Conservation (phyloP, 1,140 invertebrate genomes). For the Muscidifurax raptorellus region DNA sequence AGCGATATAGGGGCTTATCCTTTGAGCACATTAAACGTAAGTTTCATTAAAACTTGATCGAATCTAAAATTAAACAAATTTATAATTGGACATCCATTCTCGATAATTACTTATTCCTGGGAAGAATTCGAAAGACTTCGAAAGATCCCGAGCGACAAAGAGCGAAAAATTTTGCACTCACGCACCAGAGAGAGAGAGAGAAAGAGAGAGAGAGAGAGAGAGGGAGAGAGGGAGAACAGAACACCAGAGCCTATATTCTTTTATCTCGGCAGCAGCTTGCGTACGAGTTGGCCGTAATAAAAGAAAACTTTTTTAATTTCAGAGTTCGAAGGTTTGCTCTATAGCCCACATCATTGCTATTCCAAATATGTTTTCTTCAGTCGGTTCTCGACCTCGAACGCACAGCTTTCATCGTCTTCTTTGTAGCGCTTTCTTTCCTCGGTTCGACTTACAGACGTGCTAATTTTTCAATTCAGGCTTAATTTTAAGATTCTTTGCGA, state of each 20-base stretch:
- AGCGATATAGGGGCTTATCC: too few species aligned
- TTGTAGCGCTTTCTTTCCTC: neutral
- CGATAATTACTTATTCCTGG: neutral
- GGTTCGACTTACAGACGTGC: neutral
- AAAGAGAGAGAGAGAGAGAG: neutral
- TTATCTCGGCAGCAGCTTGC: slow-evolving; percentile 49
- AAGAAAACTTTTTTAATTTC: slow-evolving; percentile 54
- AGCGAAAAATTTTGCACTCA: neutral
- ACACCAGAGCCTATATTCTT: slow-evolving; percentile 9
- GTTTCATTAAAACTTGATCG: too few species aligned
- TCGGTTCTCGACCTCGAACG: neutral
- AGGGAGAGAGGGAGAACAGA: neutral
- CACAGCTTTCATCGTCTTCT: neutral
- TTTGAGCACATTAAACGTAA: too few species aligned
- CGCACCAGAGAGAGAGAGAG: neutral
- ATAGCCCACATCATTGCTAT: slow-evolving; percentile 32
- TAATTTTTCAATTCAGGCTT: neutral
- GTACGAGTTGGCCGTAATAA: slow-evolving; percentile 32
- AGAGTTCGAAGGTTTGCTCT: neutral
- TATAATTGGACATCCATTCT: neutral
- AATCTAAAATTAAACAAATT: too few species aligned
- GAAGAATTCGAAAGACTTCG: neutral
- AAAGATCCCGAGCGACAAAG: neutral
- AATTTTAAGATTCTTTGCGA: neutral
- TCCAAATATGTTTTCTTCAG: slow-evolving; percentile 46